A percentile compares a stretch with the other conserved stretches of the same genome.
Evolutionary conservation across 2,888 invertebrate genomes (phyloP).

Genomic region (Tenthredo distinguenda): DNA sequence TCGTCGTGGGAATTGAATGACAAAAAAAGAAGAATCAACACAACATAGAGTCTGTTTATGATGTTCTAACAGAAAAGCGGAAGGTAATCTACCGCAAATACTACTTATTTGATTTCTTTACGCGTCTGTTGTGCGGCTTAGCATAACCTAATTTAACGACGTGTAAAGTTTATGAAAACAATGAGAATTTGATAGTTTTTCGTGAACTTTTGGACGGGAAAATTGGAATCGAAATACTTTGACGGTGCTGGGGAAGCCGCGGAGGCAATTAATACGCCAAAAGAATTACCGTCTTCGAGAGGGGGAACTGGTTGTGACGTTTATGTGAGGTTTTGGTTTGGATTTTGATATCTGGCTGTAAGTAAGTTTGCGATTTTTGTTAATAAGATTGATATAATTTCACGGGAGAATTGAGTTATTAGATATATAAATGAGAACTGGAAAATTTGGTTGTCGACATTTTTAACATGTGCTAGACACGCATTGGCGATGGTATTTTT

Average conservation of each 20-base stretch:
- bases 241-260: neutral
- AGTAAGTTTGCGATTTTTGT: neutral
- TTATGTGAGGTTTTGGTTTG: constrained; percentile 45
- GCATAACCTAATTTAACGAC: neutral
- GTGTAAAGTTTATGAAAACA: neutral
- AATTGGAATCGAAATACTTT: neutral
- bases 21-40: neutral
- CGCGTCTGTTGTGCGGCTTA: neutral
- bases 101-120: neutral
- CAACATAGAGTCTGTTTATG: neutral
- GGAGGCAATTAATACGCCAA: neutral
- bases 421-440: constrained; percentile 43
- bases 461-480: constrained; percentile 58
- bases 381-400: neutral
- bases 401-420: neutral
- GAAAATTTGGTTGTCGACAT: constrained; percentile 61
- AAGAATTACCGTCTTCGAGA: neutral
- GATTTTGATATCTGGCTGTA: neutral
- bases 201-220: no score
- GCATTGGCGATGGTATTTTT: constrained; percentile 61
- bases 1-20: neutral
- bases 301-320: neutral
- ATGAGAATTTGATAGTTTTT: neutral
- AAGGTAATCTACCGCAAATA: neutral
- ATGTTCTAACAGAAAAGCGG: neutral